Evolutionary conservation across 2,888 invertebrate genomes (phyloP).

Genomic region (Linyphia triangularis): DNA sequence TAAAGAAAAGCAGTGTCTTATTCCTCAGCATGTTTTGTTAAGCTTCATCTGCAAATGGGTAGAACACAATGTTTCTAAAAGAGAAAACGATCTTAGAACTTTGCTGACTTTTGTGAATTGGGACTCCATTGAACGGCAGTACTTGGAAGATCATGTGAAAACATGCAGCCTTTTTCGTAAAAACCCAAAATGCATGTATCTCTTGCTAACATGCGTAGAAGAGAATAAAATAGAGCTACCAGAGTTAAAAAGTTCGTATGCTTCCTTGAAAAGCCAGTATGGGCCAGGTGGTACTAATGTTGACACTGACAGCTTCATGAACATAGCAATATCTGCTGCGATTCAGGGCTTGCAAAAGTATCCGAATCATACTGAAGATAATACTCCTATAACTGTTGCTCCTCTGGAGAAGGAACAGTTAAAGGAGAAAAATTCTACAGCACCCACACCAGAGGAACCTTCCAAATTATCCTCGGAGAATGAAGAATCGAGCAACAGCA

Average conservation of each 20-base stretch:
- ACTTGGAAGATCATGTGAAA: constrained; percentile 81
- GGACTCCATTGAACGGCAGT: constrained; percentile 68
- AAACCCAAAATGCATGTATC: constrained; percentile 83
- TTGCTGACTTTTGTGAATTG: constrained; percentile 69
- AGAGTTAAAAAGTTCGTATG: constrained; percentile 46
- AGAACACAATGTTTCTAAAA: constrained; percentile 80
- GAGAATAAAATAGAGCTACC: constrained; percentile 78
- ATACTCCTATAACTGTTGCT: constrained; percentile 69
- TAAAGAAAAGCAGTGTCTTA: constrained; percentile 81
- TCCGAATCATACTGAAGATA: constrained; percentile 51
- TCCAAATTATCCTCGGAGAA: constrained; percentile 28
- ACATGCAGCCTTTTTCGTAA: constrained; percentile 83
- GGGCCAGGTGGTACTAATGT: constrained; percentile 68
- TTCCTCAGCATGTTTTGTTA: constrained; percentile 80
- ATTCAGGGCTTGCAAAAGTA: constrained; percentile 78
- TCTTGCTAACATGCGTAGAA: constrained; percentile 82
- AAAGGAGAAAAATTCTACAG: constrained; percentile 51
- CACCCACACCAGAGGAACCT: constrained; percentile 27
- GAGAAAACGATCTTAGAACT: constrained; percentile 83
- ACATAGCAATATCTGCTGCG: constrained; percentile 79
- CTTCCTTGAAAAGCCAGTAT: constrained; percentile 65
- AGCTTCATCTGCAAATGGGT: constrained; percentile 83
- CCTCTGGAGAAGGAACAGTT: constrained; percentile 67
- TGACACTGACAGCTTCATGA: constrained; percentile 78
- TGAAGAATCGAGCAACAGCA: constrained; percentile 56